Evolutionary conservation across 2,797 vertebrate species (phyloP).

Genomic region (Pipistrellus nathusii): DNA sequence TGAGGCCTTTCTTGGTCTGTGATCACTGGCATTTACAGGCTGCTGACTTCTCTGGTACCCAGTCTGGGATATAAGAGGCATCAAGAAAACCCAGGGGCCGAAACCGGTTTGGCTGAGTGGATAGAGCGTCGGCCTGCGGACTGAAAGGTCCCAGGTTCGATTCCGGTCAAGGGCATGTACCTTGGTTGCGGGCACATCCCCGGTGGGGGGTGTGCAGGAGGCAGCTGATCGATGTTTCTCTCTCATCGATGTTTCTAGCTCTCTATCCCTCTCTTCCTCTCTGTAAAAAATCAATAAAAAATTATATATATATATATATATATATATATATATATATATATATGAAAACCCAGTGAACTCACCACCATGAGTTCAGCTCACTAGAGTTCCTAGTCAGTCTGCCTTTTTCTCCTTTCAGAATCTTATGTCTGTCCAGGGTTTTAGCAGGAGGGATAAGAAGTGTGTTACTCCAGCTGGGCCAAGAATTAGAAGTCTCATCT

Average conservation of each 20-base stretch:
- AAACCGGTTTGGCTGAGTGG: too few species aligned
- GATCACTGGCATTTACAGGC: conserved; percentile 27
- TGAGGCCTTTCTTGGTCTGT: neutral
- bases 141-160: too few species aligned
- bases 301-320: too few species aligned
- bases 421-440: neutral
- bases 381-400: conserved; percentile 7
- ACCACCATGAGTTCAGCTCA: neutral
- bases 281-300: too few species aligned
- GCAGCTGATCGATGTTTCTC: too few species aligned
- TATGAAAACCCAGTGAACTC: conserved; percentile 31
- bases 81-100: conserved; percentile 24
- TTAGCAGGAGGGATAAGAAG: conserved; percentile 50
- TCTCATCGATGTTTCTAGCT: too few species aligned
- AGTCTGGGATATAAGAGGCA: neutral
- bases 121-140: too few species aligned
- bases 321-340: too few species aligned
- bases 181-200: too few species aligned
- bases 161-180: too few species aligned
- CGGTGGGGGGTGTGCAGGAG: too few species aligned
- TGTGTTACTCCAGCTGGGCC: neutral
- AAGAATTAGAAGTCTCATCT: conserved; percentile 2
- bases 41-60: conserved; percentile 1
- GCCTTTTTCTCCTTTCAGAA: conserved; percentile 31
- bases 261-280: too few species aligned